Evolutionary conservation across 2,113 vertebrate species (phyloP).

Genomic region (Toxotes chatareus): DNA sequence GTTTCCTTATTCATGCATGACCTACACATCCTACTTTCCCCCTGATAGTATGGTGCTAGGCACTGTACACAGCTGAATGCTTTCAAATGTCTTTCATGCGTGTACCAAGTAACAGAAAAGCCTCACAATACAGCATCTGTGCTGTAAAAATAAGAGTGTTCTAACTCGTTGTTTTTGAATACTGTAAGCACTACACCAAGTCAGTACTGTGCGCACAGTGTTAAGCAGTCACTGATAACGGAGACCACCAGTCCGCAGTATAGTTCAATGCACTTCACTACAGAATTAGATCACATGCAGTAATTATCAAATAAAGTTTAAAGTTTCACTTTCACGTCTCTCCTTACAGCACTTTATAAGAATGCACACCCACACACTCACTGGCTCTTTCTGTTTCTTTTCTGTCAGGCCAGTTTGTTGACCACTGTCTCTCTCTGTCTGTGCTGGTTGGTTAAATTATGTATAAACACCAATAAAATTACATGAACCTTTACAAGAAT

Average conservation of each 20-base stretch:
- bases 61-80: constrained; percentile 21
- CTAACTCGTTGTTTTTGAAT: neutral
- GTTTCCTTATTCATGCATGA: neutral
- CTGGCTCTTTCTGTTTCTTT: neutral
- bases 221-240: neutral
- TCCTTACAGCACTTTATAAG: neutral
- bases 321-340: neutral
- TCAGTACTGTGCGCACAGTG: neutral
- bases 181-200: no score
- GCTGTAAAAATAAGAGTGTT: neutral
- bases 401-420: neutral
- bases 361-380: neutral
- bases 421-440: neutral
- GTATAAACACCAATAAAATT: neutral
- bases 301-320: neutral
- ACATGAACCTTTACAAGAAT: neutral
- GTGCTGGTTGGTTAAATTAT: neutral
- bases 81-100: constrained; percentile 40
- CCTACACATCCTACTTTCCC: neutral
- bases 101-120: neutral
- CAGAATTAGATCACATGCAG: neutral
- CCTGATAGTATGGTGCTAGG: neutral
- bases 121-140: neutral
- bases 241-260: neutral
- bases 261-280: neutral